Percentiles rank a stretch among this genome's conserved stretches.
phyloP scores from a whole-genome alignment of 2,888 invertebrate genomes.

The Chaitophorus viminalis region DNA sequence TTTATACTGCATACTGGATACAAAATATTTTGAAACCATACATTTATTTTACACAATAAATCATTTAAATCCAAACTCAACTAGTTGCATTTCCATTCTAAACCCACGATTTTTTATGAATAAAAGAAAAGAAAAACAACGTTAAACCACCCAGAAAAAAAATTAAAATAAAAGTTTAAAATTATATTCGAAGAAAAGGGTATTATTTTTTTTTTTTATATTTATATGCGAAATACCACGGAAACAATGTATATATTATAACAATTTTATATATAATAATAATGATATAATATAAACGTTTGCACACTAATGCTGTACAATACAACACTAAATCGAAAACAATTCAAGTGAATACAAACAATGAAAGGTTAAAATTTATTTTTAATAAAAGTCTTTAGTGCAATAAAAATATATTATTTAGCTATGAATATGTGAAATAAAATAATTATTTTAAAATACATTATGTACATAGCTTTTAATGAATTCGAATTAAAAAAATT shows the following conservation, averaged over 20 bases:
- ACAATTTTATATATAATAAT: slow-evolving; percentile 1
- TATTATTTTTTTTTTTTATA: neutral
- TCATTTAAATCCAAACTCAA: neutral
- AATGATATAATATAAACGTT: neutral
- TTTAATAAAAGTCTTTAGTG: neutral
- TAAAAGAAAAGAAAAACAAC: slow-evolving; percentile 20
- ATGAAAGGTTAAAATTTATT: slow-evolving; percentile 5
- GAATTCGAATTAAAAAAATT: neutral
- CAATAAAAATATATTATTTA: neutral
- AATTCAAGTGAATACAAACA: neutral
- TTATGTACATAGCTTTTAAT: neutral
- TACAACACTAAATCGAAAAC: slow-evolving; percentile 3
- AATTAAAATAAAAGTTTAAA: slow-evolving; percentile 17
- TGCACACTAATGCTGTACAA: neutral
- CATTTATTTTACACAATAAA: slow-evolving; percentile 16
- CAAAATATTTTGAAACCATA: slow-evolving; percentile 3
- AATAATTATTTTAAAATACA: too few relatives aligned
- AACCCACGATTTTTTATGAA: slow-evolving; percentile 2
- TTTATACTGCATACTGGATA: neutral
- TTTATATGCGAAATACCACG: neutral
- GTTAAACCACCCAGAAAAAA: neutral
- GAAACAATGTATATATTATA: neutral
- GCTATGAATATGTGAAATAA: neutral
- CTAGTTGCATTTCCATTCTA: slow-evolving; percentile 18
- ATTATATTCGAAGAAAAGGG: neutral